Evolutionary conservation across 1,140 invertebrate genomes (phyloP).

Genomic region (Drosophila sproati): DNA sequence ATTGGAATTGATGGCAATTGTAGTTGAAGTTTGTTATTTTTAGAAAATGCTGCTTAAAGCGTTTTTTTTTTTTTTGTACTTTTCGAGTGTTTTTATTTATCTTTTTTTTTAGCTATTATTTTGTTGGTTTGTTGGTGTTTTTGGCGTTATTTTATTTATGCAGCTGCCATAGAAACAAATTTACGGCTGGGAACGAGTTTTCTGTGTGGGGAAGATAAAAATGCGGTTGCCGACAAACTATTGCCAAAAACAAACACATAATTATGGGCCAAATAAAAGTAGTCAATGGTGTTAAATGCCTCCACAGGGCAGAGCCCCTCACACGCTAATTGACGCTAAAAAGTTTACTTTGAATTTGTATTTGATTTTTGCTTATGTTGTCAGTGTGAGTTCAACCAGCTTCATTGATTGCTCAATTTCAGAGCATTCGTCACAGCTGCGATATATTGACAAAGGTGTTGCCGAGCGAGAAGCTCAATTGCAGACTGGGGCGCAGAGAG

Average conservation of each 20-base stretch:
- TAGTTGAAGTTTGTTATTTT: constrained; percentile 66
- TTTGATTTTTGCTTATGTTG: not conserved
- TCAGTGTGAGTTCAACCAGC: constrained; percentile 3
- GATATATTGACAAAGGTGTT: constrained; percentile 64
- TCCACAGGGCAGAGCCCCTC: constrained; percentile 21
- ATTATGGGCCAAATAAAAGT: constrained; percentile 42
- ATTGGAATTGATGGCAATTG: constrained; percentile 62
- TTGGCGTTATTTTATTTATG: constrained; percentile 52
- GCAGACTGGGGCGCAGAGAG: not conserved
- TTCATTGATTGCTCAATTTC: constrained; percentile 45
- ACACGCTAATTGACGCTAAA: constrained; percentile 41
- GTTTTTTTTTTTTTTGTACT: constrained; percentile 27
- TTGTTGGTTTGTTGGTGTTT: constrained; percentile 16
- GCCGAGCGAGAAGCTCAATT: not conserved
- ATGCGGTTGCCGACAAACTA: constrained; percentile 26
- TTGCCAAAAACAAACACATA: constrained; percentile 42
- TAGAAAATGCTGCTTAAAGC: constrained; percentile 57
- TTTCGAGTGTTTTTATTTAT: constrained; percentile 37
- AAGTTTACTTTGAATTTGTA: not conserved
- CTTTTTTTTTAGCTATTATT: constrained; percentile 40
- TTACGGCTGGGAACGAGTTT: constrained; percentile 40
- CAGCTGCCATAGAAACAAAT: constrained; percentile 56
- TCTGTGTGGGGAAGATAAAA: not conserved
- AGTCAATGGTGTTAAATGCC: constrained; percentile 51
- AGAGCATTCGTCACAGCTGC: constrained; percentile 29